A percentile compares a stretch with the other conserved stretches of the same genome.
phyloP scores from a whole-genome alignment of 2,888 invertebrate species.

The Seira musarum region DNA sequence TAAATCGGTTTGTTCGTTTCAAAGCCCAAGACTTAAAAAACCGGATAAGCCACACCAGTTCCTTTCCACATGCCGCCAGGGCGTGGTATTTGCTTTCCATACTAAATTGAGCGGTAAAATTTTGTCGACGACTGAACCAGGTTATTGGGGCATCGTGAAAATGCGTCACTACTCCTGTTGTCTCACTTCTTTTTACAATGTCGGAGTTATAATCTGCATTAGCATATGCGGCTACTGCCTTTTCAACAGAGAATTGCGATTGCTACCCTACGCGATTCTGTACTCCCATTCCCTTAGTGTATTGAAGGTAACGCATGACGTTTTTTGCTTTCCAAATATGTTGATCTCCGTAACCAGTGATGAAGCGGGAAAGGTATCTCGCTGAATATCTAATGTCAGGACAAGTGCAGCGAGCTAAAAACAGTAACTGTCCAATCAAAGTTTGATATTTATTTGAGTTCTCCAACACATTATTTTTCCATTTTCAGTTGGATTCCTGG shows the following conservation, averaged over 20 bases:
- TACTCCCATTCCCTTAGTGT: constrained; percentile 42
- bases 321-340: constrained; percentile 60
- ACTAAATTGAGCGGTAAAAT: neutral
- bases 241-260: neutral
- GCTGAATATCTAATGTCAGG: constrained; percentile 54
- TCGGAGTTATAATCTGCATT: constrained; percentile 67
- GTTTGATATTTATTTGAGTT: no score
- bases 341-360: constrained; percentile 21
- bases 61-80: constrained; percentile 18
- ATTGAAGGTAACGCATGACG: constrained; percentile 61
- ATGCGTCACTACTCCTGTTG: constrained; percentile 55
- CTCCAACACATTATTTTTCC: neutral
- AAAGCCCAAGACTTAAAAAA: neutral
- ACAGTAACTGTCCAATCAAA: constrained; percentile 43
- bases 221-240: constrained; percentile 47
- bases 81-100: constrained; percentile 20
- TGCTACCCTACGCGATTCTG: constrained; percentile 11
- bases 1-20: neutral
- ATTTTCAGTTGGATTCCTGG: constrained; percentile 35
- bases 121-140: constrained; percentile 17
- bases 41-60: neutral
- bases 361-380: constrained; percentile 45
- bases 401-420: constrained; percentile 41
- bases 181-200: constrained; percentile 57
- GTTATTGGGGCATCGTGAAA: constrained; percentile 5